Conservation (phyloP, 1,140 invertebrate species). For the Drosophila sp. region DNA sequence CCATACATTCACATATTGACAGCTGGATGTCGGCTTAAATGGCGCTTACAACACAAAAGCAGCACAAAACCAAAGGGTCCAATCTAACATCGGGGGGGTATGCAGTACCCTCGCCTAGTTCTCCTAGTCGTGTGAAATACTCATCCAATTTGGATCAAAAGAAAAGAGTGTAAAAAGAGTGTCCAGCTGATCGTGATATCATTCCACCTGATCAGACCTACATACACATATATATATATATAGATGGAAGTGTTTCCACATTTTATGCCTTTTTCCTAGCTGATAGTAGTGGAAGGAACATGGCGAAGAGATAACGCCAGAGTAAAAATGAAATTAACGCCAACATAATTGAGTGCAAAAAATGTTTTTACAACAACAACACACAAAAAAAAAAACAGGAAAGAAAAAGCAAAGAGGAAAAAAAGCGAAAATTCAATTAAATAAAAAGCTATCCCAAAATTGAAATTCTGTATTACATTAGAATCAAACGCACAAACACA, state of each 20-base stretch:
- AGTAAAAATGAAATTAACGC: constrained; percentile 57
- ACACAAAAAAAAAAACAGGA: constrained; percentile 37
- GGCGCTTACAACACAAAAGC: constrained; percentile 34
- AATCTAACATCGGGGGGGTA: background rate
- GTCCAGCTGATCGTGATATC: no score
- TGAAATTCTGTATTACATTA: constrained; percentile 32
- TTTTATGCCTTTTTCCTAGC: no score
- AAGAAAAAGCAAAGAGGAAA: constrained; percentile 42
- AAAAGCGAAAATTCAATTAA: constrained; percentile 45
- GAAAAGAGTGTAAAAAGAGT: no score
- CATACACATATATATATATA: no score
- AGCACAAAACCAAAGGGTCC: constrained; percentile 28
- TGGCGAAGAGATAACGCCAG: background rate
- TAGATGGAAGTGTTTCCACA: no score
- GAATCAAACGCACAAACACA: constrained; percentile 12
- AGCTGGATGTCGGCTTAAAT: constrained; percentile 39
- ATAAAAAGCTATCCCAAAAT: constrained; percentile 28
- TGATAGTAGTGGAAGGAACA: background rate
- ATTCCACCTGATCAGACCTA: no score
- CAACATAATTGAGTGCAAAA: constrained; percentile 69
- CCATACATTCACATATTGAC: constrained; percentile 34
- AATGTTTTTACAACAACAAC: constrained; percentile 46
- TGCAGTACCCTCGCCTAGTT: no score
- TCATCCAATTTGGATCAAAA: background rate
- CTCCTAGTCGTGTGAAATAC: background rate